Base-by-base conservation (phyloP, 2,797 vertebrate genomes). In the Spheniscus humboldti region DNA sequence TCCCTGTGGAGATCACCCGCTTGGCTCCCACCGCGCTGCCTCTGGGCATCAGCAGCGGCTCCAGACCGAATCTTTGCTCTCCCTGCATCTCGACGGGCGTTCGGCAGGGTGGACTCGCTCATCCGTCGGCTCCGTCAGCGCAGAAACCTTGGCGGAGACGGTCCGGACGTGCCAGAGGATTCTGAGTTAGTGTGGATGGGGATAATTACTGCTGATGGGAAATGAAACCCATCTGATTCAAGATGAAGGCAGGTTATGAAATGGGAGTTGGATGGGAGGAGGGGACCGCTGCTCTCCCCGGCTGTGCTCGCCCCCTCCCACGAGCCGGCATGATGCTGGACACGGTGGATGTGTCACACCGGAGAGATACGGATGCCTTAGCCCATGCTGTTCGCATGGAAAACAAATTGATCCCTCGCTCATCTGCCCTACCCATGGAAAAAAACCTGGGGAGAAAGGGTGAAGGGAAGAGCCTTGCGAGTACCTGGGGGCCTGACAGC, bases 71-170 rank as follows among this genome's bases (percentile, higher is more conserved):
- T 37, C 35, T 24, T 50, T 57, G 24, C 52, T 30, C 48, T 39
- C 45, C 18, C 60, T 13, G 30, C 10, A 13, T 25, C 82, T 50
- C 7, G 7, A 18, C 1, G 5, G 71, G 71, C 5, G 8, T 25
- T 47, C 2, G 10, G 35, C 3, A 3, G 41, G 63, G 20, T 8
- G 63, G 63, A 37, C 45, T n/a, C 11, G 7, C 71, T 85, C 43
- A 57, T 31, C 19, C 2, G 3, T 35, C 13, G 12, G 24, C 30
- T 67, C 62, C 2, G 9, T 28, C 35, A 16, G 4, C 1, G 4
- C 39, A 18, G n/a, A 63, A 55, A 47, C 22, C 27, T 48, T 1
- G 2, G 30, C 0, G 4, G 82, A 57, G 52, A n/a, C 1, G 1
- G 45, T 76, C 35, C 35, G n/a, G 53, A 13, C 6, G 35, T 7